phyloP scores from a whole-genome alignment of 1,140 invertebrate species.

The Thalassaphorura encarpata region DNA sequence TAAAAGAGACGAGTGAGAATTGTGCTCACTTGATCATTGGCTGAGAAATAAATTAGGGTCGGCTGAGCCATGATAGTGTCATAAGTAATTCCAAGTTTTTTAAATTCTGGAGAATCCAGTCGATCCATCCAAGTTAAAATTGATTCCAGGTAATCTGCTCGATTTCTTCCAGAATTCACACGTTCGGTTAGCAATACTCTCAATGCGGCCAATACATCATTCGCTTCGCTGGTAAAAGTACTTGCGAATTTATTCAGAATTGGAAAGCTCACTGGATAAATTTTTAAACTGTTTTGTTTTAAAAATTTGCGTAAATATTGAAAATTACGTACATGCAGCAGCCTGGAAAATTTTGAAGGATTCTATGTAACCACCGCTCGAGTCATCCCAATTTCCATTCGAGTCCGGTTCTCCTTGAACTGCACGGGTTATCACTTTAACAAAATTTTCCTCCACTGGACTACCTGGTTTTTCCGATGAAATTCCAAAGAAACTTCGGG shows the following conservation, averaged over 20 bases:
- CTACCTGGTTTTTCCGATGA: slow-evolving; percentile 11
- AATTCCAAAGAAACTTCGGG: slow-evolving; percentile 15
- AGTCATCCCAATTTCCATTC: too few relatives aligned
- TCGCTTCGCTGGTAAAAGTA: slow-evolving; percentile 37
- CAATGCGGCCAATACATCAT: background rate
- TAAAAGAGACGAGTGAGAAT: too few relatives aligned
- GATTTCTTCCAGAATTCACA: background rate
- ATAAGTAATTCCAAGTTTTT: slow-evolving; percentile 12
- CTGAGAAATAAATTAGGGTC: too few relatives aligned
- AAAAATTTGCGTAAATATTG: too few relatives aligned
- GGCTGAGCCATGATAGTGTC: slow-evolving; percentile 18
- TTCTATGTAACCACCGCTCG: too few relatives aligned
- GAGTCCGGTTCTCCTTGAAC: too few relatives aligned
- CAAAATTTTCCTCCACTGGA: too few relatives aligned
- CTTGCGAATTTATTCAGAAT: slow-evolving; percentile 9
- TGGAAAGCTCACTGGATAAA: slow-evolving; percentile 22
- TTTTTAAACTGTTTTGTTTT: too few relatives aligned
- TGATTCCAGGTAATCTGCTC: slow-evolving; percentile 13
- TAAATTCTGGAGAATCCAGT: slow-evolving; percentile 15
- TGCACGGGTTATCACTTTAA: too few relatives aligned
- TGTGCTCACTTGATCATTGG: too few relatives aligned
- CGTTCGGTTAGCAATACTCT: background rate
- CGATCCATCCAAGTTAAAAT: slow-evolving; percentile 11
- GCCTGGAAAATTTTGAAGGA: too few relatives aligned
- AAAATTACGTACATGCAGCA: too few relatives aligned